phyloP scores from a whole-genome alignment of 2,888 invertebrate genomes.

The Caenorhabditis macrosperma region DNA sequence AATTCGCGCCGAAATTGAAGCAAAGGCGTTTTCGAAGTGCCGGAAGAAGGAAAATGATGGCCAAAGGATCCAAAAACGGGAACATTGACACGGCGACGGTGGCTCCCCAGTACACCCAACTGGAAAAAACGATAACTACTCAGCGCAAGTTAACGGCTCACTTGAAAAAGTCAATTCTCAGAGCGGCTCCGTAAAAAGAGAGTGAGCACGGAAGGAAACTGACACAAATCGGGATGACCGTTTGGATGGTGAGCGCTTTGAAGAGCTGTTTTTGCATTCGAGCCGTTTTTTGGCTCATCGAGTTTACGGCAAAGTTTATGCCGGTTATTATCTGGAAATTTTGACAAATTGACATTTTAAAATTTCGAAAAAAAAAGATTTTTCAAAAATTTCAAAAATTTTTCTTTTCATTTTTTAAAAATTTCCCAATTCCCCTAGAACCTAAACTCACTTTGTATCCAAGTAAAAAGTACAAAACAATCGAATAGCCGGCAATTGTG shows the following conservation, averaged over 20 bases:
- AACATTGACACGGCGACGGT: conserved; percentile 30
- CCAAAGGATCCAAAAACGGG: conserved; percentile 26
- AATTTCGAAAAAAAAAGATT: too few species aligned
- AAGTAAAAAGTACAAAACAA: conserved; percentile 22
- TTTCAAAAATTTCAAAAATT: too few species aligned
- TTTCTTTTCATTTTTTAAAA: too few species aligned
- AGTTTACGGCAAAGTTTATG: conserved; percentile 6
- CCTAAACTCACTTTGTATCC: conserved; percentile 5
- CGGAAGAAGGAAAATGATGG: conserved; percentile 31
- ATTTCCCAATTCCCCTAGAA: too few species aligned
- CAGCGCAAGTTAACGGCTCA: background rate
- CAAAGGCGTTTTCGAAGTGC: conserved; percentile 17
- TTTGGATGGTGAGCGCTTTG: conserved; percentile 27
- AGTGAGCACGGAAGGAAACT: conserved; percentile 30
- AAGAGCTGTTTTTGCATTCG: conserved; percentile 39
- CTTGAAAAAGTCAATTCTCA: conserved; percentile 25
- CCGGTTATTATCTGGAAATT: conserved; percentile 24
- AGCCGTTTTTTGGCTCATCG: conserved; percentile 22
- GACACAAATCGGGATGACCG: conserved; percentile 36
- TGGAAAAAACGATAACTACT: background rate
- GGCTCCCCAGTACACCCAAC: conserved; percentile 35
- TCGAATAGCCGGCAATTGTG: conserved; percentile 6
- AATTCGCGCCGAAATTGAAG: background rate
- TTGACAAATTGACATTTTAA: background rate
- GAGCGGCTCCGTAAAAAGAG: conserved; percentile 28